Conservation (phyloP, 2,113 vertebrate species). For the Zosterops pallidus region DNA sequence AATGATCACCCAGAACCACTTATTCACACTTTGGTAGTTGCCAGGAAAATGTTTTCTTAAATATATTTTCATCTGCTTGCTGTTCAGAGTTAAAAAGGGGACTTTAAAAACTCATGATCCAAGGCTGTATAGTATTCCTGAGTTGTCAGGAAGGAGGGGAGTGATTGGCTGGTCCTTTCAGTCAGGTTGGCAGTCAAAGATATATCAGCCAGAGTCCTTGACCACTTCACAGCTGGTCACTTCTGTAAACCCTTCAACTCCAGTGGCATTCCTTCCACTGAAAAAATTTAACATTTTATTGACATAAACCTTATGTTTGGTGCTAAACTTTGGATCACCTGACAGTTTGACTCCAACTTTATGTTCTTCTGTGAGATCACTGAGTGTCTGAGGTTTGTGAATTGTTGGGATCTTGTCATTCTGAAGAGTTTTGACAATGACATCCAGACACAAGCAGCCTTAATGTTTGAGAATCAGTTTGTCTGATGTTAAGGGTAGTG, state of each 20-base stretch:
- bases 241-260: background rate
- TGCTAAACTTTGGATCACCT: rapidly evolving
- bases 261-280: background rate
- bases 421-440: background rate
- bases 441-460: background rate
- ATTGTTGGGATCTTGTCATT: rapidly evolving
- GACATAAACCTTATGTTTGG: background rate
- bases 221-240: background rate
- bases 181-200: background rate
- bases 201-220: background rate
- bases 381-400: background rate
- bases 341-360: background rate
- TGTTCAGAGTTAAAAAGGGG: background rate
- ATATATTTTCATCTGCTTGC: background rate
- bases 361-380: background rate
- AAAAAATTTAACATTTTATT: background rate
- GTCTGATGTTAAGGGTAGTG: background rate
- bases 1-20: background rate
- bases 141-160: background rate
- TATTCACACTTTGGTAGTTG: background rate
- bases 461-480: background rate
- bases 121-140: background rate
- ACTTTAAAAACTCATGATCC: background rate
- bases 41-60: background rate
- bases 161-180: background rate